A percentile compares a stretch with the other conserved stretches of the same genome.
These are phyloP conservation scores for Erithacus rubecula DNA, from an alignment of 2,797 vertebrate genomes.

Conservation along the genomic window DNA sequence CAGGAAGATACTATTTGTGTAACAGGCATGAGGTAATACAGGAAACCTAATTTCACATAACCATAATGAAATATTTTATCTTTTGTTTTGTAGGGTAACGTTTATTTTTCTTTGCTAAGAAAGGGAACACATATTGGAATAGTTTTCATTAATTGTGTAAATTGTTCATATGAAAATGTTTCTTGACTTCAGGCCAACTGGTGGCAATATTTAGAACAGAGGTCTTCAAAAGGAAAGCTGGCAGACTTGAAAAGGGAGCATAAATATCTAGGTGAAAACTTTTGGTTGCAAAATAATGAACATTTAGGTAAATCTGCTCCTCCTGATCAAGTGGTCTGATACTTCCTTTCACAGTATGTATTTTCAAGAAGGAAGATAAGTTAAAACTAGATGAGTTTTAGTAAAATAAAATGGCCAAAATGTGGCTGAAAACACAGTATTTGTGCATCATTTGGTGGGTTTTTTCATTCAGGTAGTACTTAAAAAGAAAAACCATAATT, in stretches of 20 bases:
- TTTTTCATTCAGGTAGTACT: neutral
- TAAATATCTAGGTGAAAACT: neutral
- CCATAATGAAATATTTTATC: neutral
- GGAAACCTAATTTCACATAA: neutral
- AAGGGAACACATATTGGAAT: neutral
- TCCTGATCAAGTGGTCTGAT: neutral
- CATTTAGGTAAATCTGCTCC: neutral
- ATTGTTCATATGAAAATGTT: neutral
- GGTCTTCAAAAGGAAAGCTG: neutral
- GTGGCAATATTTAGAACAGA: neutral
- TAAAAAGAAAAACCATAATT: slow-evolving; percentile 23
- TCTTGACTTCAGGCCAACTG: neutral
- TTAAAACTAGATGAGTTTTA: neutral
- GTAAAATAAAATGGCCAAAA: neutral
- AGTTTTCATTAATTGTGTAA: neutral
- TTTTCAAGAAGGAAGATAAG: neutral
- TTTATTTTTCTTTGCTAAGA: neutral
- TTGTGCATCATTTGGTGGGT: neutral
- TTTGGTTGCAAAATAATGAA: neutral
- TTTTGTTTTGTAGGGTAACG: neutral
- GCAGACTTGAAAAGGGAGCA: neutral
- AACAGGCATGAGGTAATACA: neutral
- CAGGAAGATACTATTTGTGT: neutral
- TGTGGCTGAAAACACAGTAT: neutral
- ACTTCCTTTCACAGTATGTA: neutral